phyloP scores from a whole-genome alignment of 2,113 vertebrate genomes.

The Conger conger region DNA sequence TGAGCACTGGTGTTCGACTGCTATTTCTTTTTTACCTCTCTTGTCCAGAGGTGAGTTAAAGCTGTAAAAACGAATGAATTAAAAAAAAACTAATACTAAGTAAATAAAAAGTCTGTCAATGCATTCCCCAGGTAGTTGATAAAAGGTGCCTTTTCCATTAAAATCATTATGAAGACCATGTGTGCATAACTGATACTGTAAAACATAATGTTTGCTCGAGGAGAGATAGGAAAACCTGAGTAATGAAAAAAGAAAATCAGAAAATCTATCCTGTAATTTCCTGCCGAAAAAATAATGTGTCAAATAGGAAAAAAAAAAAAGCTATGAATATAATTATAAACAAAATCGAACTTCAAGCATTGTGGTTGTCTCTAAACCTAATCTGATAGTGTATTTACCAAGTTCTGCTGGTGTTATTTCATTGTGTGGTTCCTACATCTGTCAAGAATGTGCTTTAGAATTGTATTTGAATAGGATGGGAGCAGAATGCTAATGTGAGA shows the following conservation, averaged over 20 bases:
- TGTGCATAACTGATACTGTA: conserved; percentile 39
- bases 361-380: conserved; percentile 27
- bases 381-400: conserved; percentile 29
- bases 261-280: conserved; percentile 29
- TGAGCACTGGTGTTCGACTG: conserved; percentile 36
- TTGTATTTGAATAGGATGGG: conserved; percentile 5
- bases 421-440: conserved; percentile 10
- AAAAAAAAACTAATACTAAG: too few relatives aligned
- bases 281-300: conserved; percentile 26
- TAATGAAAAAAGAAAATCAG: conserved; percentile 26
- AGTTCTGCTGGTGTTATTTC: conserved; percentile 19
- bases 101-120: conserved; percentile 26
- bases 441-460: conserved; percentile 18
- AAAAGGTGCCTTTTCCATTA: conserved; percentile 40
- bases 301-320: conserved; percentile 29
- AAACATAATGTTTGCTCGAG: conserved; percentile 2
- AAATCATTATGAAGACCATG: conserved; percentile 52
- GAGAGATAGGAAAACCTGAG: not conserved
- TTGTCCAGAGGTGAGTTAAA: conserved; percentile 42
- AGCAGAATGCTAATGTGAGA: not conserved
- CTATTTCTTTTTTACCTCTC: conserved; percentile 18
- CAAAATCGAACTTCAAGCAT: conserved; percentile 26
- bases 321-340: conserved; percentile 37
- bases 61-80: conserved; percentile 9
- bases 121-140: conserved; percentile 47